Evolutionary conservation across 2,113 vertebrate species (phyloP).

Genomic region (Gymnobelideus leadbeateri): DNA sequence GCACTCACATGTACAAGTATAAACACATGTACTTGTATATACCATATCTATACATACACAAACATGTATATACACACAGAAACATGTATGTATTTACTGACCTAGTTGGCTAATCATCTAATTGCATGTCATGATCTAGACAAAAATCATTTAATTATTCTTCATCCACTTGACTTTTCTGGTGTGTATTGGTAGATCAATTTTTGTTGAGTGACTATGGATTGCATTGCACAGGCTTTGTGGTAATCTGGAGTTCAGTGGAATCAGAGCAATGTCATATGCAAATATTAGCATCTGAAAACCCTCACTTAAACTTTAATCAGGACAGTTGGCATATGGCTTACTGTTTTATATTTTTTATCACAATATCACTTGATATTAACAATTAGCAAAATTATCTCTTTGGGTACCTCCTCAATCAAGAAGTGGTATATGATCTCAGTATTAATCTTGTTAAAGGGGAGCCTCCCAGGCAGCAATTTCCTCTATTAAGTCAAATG

Average conservation of each 20-base stretch:
- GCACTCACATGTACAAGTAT: not conserved
- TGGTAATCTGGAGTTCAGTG: not conserved
- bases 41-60: not conserved
- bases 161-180: not conserved
- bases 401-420: not conserved
- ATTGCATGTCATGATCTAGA: not conserved
- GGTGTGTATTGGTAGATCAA: not conserved
- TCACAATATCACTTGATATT: not conserved
- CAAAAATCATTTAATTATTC: not conserved
- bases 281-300: not conserved
- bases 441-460: not conserved
- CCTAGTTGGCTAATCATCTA: not conserved
- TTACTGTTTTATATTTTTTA: not conserved
- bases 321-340: not conserved
- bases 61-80: not conserved
- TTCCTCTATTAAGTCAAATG: not conserved
- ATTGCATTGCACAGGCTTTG: not conserved
- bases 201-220: not conserved
- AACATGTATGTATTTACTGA: not conserved
- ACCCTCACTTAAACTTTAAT: not conserved
- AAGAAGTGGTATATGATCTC: not conserved
- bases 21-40: no score
- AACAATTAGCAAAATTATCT: not conserved
- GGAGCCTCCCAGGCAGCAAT: not conserved
- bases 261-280: not conserved